Conservation (phyloP, 2,888 invertebrate species). For the Amiota minor region DNA sequence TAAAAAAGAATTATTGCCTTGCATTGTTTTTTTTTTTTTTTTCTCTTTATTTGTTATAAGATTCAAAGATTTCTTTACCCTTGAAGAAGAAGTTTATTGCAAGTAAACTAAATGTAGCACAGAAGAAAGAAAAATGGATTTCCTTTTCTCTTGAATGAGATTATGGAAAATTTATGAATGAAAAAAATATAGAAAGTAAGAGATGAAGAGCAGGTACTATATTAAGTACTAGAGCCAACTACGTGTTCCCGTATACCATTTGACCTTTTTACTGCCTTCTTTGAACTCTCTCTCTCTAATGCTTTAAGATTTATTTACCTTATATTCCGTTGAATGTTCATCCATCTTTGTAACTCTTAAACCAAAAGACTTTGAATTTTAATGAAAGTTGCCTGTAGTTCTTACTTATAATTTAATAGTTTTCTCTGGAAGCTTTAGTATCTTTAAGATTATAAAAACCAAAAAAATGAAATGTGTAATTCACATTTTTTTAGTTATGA, state of each 20-base stretch:
- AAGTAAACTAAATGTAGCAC: background rate
- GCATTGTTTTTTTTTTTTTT: background rate
- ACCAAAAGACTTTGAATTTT: too few species aligned
- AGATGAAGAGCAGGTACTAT: background rate
- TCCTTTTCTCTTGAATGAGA: conserved; percentile 13
- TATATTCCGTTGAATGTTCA: background rate
- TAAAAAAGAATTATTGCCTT: conserved; percentile 25
- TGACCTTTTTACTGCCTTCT: background rate
- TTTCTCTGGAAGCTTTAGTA: too few species aligned
- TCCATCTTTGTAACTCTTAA: background rate
- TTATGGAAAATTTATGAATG: conserved; percentile 25
- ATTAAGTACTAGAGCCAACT: too few species aligned
- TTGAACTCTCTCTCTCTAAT: background rate
- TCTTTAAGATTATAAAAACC: too few species aligned
- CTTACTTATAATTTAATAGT: too few species aligned
- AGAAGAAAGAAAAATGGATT: background rate
- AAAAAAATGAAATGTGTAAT: too few species aligned
- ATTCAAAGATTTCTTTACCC: conserved; percentile 28
- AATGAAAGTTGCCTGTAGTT: too few species aligned
- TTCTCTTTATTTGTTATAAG: background rate
- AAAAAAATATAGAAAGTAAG: background rate
- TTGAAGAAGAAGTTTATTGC: conserved; percentile 30
- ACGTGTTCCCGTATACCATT: too few species aligned
- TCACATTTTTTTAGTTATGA: too few species aligned
- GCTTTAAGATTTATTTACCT: conserved; percentile 15